Percentiles rank a stretch among this genome's conserved stretches.
Conservation (phyloP, 1,140 invertebrate genomes). For the Drosophila nannoptera region DNA sequence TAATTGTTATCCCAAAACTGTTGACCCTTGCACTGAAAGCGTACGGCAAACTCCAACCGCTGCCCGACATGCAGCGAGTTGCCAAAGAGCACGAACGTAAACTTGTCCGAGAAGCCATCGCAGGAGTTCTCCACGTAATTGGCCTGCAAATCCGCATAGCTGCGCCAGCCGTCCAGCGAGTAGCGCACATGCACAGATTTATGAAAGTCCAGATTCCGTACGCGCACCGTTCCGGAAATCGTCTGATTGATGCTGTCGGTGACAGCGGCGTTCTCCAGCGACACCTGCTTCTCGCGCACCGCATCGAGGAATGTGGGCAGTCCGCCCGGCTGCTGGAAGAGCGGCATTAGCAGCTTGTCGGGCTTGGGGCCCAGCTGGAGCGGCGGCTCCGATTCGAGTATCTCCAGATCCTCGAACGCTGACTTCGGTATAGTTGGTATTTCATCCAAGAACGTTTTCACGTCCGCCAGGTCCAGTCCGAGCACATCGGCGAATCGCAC, state of each 20-base stretch:
- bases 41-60: slow-evolving; percentile 88
- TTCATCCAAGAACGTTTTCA: slow-evolving; percentile 93
- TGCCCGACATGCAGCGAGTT: slow-evolving; percentile 86
- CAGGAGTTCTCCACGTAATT: slow-evolving; percentile 92
- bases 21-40: slow-evolving; percentile 89
- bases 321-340: slow-evolving; percentile 91
- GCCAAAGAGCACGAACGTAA: slow-evolving; percentile 88
- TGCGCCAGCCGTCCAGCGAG: slow-evolving; percentile 91
- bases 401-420: slow-evolving; percentile 86
- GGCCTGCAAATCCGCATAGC: slow-evolving; percentile 89
- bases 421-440: slow-evolving; percentile 92
- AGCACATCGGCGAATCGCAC: slow-evolving; percentile 96
- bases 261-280: slow-evolving; percentile 90
- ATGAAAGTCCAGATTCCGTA: slow-evolving; percentile 93
- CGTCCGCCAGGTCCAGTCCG: slow-evolving; percentile 94
- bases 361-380: slow-evolving; percentile 80
- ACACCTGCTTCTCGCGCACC: slow-evolving; percentile 86
- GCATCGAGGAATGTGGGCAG: slow-evolving; percentile 88
- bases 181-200: slow-evolving; percentile 94
- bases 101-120: slow-evolving; percentile 95
- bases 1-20: slow-evolving; percentile 95
- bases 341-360: slow-evolving; percentile 83
- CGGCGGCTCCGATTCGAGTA: slow-evolving; percentile 78
- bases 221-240: slow-evolving; percentile 92
- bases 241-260: slow-evolving; percentile 85